Conservation (phyloP, 2,797 vertebrate species). For the Lithobates pipiens region DNA sequence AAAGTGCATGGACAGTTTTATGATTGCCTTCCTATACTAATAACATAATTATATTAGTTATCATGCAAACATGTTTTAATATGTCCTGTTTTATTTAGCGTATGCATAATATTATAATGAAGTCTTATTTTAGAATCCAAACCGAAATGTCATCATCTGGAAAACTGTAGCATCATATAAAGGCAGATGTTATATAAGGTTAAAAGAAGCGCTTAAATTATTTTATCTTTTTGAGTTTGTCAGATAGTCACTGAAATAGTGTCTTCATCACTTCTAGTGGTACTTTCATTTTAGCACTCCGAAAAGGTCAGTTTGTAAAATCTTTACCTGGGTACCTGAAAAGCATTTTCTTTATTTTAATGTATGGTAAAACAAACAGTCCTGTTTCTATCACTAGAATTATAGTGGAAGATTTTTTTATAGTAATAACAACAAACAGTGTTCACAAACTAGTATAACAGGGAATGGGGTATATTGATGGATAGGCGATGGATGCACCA, state of each 20-base stretch:
- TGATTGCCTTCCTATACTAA: constrained; percentile 22
- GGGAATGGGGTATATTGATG: no score
- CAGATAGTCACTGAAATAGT: constrained; percentile 31
- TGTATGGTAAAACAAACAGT: neutral
- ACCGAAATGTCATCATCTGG: constrained; percentile 53
- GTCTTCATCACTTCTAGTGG: constrained; percentile 1
- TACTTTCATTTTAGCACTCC: neutral
- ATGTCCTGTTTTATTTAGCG: constrained; percentile 12
- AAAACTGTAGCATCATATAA: constrained; percentile 14
- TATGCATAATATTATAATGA: constrained; percentile 33
- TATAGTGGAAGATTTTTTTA: no score
- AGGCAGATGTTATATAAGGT: constrained; percentile 16
- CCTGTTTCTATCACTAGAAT: neutral
- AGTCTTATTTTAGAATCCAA: constrained; percentile 27
- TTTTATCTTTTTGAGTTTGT: constrained; percentile 28
- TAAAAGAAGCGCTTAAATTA: neutral
- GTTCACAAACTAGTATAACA: no score
- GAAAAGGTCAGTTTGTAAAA: neutral
- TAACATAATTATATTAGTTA: constrained; percentile 20
- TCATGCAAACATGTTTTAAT: constrained; percentile 14
- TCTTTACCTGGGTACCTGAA: neutral
- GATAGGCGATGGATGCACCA: no score
- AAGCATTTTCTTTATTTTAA: neutral
- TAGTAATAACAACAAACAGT: no score
- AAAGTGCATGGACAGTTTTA: constrained; percentile 10